A percentile compares a stretch with the other conserved stretches of the same genome.
phyloP scores from a whole-genome alignment of 2,797 vertebrate species.

The Intellagama lesueurii region DNA sequence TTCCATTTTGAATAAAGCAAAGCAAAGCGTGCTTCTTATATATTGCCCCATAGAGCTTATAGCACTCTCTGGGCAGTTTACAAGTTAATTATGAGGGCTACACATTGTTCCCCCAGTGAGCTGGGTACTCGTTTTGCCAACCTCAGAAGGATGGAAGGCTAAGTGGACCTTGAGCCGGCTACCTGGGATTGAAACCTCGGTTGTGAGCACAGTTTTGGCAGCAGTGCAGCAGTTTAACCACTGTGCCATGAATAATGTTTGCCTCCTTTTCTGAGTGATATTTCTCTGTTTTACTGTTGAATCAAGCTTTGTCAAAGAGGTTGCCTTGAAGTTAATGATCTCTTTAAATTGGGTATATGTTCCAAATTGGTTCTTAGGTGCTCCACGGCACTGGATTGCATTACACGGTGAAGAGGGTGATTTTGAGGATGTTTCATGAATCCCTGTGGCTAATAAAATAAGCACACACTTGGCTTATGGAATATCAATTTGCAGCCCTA shows the following conservation, averaged over 20 bases:
- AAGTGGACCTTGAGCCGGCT: too few relatives aligned
- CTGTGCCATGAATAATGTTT: constrained; percentile 21
- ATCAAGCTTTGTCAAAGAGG: constrained; percentile 28
- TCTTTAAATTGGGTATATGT: constrained; percentile 44
- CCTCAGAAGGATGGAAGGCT: too few relatives aligned
- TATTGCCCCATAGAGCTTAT: too few relatives aligned
- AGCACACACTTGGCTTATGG: constrained; percentile 33
- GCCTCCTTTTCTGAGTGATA: not conserved
- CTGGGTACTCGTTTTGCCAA: too few relatives aligned
- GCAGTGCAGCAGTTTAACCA: too few relatives aligned
- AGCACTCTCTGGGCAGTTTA: too few relatives aligned
- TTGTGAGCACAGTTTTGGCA: too few relatives aligned
- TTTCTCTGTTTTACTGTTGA: constrained; percentile 29
- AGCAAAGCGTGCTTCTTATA: too few relatives aligned
- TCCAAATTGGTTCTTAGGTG: constrained; percentile 57
- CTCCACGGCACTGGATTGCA: constrained; percentile 57
- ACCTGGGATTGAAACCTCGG: too few relatives aligned
- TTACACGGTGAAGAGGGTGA: constrained; percentile 59
- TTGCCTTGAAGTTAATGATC: constrained; percentile 41
- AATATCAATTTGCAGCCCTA: constrained; percentile 52
- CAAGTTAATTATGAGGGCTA: too few relatives aligned
- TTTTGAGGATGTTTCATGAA: constrained; percentile 55
- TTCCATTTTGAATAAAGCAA: not conserved
- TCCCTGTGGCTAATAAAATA: constrained; percentile 58
- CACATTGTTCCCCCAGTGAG: too few relatives aligned